A percentile compares a stretch with the other conserved stretches of the same genome.
Conservation (phyloP, 2,888 invertebrate genomes). For the Nematopogon swammerdamellus region DNA sequence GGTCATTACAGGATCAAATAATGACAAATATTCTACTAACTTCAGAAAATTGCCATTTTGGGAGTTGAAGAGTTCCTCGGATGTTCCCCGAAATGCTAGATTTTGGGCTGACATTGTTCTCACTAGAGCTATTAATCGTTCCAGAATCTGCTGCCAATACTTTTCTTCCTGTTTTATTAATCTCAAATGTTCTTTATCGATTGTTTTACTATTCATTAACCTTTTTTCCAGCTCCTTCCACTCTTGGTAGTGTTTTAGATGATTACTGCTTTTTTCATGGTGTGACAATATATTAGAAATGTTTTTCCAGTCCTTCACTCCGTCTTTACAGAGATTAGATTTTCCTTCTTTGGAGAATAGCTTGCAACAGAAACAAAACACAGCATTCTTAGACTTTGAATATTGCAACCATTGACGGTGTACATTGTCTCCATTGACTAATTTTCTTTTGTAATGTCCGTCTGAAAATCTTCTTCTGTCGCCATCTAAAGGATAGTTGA, state of each 20-base stretch:
- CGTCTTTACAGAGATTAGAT: constrained; percentile 6
- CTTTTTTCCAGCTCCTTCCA: constrained; percentile 10
- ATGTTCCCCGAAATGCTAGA: constrained; percentile 11
- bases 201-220: constrained; percentile 8
- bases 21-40: constrained; percentile 2
- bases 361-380: constrained; percentile 11
- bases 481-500: constrained; percentile 9
- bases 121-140: constrained; percentile 10
- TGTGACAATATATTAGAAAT: constrained; percentile 6
- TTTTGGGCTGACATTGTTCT: constrained; percentile 9
- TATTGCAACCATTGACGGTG: constrained; percentile 9
- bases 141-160: constrained; percentile 8
- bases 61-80: constrained; percentile 7
- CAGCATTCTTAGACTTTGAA: constrained; percentile 7
- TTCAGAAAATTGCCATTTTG: constrained; percentile 13
- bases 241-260: constrained; percentile 6
- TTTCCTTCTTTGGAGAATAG: constrained; percentile 8
- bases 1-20: constrained; percentile 8
- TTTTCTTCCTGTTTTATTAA: constrained; percentile 5
- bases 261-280: constrained; percentile 9
- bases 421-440: constrained; percentile 8
- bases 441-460: constrained; percentile 8
- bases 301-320: constrained; percentile 10
- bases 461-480: constrained; percentile 9
- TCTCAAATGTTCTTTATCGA: constrained; percentile 8